A percentile compares a stretch with the other conserved stretches of the same genome.
phyloP scores from a whole-genome alignment of 2,888 invertebrate species.

The Thymelicus sylvestris region DNA sequence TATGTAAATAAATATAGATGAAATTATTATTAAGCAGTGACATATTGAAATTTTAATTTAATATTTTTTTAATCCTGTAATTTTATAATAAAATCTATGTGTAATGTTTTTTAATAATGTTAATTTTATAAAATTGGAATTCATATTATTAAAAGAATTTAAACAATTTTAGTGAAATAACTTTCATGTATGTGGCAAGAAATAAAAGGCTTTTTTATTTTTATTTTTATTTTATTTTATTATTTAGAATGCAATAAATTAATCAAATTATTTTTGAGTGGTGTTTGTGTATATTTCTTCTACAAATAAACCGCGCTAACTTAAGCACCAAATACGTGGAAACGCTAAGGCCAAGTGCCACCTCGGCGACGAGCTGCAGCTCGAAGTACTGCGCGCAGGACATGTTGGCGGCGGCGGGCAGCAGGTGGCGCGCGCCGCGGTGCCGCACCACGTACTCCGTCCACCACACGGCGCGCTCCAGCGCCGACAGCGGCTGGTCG shows the following conservation, averaged over 20 bases:
- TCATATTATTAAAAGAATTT: no score
- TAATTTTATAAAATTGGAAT: no score
- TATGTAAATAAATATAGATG: no score
- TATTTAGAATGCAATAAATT: neutral
- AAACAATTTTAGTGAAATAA: no score
- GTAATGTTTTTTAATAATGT: no score
- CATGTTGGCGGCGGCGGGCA: constrained; percentile 40
- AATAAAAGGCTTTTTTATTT: no score
- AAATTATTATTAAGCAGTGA: no score
- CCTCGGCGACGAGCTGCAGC: constrained; percentile 29
- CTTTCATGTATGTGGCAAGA: no score
- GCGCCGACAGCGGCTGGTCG: constrained; percentile 43
- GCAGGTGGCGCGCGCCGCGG: constrained; percentile 43
- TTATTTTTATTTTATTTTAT: no score
- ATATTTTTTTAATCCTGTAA: no score
- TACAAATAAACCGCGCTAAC: neutral
- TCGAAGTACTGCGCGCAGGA: constrained; percentile 41
- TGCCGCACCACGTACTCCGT: constrained; percentile 45
- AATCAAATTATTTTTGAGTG: neutral
- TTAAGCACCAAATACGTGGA: neutral
- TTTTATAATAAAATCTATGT: no score
- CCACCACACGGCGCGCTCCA: constrained; percentile 48
- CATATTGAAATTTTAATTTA: no score
- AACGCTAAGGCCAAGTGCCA: neutral
- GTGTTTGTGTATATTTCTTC: neutral